Base-by-base conservation (phyloP, 2,797 vertebrate species). In the Hipposideros larvatus region DNA sequence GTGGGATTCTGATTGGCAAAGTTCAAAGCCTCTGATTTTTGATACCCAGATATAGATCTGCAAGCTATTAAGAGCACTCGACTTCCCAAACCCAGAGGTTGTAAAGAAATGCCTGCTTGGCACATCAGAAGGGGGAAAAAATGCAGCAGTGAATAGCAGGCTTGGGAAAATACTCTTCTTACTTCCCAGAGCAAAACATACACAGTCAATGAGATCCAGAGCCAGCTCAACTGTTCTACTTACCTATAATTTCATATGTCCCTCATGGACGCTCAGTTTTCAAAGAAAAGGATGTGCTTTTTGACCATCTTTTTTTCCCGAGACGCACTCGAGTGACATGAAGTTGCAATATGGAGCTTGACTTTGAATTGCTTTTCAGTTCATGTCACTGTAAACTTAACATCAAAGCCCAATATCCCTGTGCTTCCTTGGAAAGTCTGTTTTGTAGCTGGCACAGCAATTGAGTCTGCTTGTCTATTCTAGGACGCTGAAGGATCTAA, bases 381-480 rank as follows among this genome's bases (percentile, higher is more conserved):
- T 68, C 92, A 28, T 66, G 53, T 96, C 96, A 75, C 97, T 96
- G 95, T 66, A 71, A 95, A 43, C 71, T 0, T 4, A 97, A 97
- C 96, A 96, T 97, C 97, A 98, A 98, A 95, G 83, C 91, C 91
- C n/a, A 68, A 55, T 11, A 93, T 0, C 80, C 97, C 96, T 24
- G 82, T 85, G 96, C 97, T 97, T 98, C 98, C 99, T 98, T 98
- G 99, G 98, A 99, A 99, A 99, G 98, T 98, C 97, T 98, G 98
- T 98, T 97, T 98, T 98, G 98, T 98, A 96, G 98, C 98, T 96
- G 98, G 98, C 98, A 97, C 98, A 96, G 98, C 99, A 99, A 99
- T 99, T 99, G 99, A 99, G 98, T 99, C 99, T 98, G 98, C 99
- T 99, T 99, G 99, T 99, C 99, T 99, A 98, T 99, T 99, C 98